Base-by-base conservation (phyloP, 2,888 invertebrate species). In the Dryobota labecula region DNA sequence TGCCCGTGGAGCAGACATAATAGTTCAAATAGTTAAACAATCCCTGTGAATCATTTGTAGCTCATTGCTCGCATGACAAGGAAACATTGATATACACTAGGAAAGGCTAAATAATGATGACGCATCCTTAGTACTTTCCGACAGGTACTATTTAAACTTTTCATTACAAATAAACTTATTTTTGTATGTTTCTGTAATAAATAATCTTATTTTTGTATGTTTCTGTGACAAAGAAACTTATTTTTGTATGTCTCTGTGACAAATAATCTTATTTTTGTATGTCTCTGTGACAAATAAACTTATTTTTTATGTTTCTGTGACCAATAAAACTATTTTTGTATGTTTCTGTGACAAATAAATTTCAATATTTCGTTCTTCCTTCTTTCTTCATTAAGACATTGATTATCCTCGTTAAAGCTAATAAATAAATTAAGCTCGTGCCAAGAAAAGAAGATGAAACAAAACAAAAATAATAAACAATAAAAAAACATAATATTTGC, bases 11-110 rank as follows among this genome's bases (percentile, higher is more conserved):
- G 8, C 38, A 70, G 30, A 71, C 70, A 56, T 54, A 54, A 30
- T n/a, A n/a, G 38, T 24, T 49, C 0, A 18, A 41, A 53, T 70
- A 70, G n/a, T 54, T 70, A 71, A 45, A 70, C 70, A 70, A 56
- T 56, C 9, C 2, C 1, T 4, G 38, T 70, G 70, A 70, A 30
- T 70, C 71, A 70, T 38, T 30, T 69, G 67, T 68, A 49, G 49
- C 49, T 68, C 47, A 30, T 49, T n/a, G 66, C 33, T 45, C 18
- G 1, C 18, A 30, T 67, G 30, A 67, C 67, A 38, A 18, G 47
- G 18, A 38, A 47, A 20, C n/a, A n/a, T n/a, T n/a, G n/a, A n/a
- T n/a, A n/a, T n/a, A n/a, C n/a, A n/a, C 67, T 49, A 18, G 47
- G 18, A 38, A 47, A 20, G 9, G n/a, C 30, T 68, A 41, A 49